Percentiles rank a stretch among this genome's conserved stretches.
Evolutionary conservation across 64 coral and sea anemone species (phyloP).

Genomic region (Dendrophyllia cribrosa): DNA sequence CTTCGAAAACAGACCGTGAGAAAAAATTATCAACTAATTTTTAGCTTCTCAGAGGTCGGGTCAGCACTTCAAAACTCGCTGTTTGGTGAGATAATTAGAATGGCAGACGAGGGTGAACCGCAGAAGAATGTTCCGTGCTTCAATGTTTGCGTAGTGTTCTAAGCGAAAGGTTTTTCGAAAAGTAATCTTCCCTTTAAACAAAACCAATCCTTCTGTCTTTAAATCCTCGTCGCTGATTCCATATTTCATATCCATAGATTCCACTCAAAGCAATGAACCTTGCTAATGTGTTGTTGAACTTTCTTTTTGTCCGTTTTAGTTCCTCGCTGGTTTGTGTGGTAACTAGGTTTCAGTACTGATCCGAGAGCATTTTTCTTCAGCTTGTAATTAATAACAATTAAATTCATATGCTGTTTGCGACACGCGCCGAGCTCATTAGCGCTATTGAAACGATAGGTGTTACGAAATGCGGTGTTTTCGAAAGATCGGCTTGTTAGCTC

Average conservation of each 20-base stretch:
- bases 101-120: neutral
- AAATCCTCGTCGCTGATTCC: neutral
- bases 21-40: neutral
- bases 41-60: neutral
- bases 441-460: constrained; percentile 20
- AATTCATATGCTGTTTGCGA: constrained; percentile 12
- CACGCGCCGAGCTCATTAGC: constrained; percentile 40
- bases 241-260: neutral
- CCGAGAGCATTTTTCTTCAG: neutral
- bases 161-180: neutral
- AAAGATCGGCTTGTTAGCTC: neutral
- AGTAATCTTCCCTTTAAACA: neutral
- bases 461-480: constrained; percentile 14
- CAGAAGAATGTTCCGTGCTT: neutral
- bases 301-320: neutral
- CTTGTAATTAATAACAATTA: constrained; percentile 33
- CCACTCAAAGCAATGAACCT: neutral
- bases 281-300: neutral
- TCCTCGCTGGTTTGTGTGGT: neutral
- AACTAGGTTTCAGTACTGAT: neutral
- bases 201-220: neutral
- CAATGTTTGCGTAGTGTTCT: neutral
- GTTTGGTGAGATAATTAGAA: constrained; percentile 15
- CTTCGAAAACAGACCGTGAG: neutral
- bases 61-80: neutral